Percentiles rank a stretch among this genome's conserved stretches.
Evolutionary conservation across 1,140 invertebrate species (phyloP).

Genomic region (Drosophila dunni): DNA sequence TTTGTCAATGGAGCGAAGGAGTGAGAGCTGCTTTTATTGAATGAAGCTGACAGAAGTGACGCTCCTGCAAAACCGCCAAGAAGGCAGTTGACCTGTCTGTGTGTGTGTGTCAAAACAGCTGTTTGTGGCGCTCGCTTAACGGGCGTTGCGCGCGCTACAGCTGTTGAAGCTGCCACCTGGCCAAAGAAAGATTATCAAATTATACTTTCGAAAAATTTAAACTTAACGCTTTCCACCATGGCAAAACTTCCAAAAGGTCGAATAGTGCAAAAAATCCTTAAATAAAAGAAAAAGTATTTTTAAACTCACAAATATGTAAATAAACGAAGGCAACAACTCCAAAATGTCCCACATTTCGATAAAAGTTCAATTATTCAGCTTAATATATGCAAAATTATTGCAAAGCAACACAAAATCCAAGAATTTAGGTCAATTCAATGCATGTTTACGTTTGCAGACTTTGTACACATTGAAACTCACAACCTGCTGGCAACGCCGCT

Average conservation of each 20-base stretch:
- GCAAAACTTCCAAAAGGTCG: neutral
- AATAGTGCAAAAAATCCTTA: neutral
- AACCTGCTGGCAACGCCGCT: conserved; percentile 59
- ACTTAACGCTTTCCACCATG: neutral
- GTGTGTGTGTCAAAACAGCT: conserved; percentile 49
- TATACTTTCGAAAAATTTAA: neutral
- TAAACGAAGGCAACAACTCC: neutral
- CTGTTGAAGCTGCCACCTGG: conserved; percentile 61
- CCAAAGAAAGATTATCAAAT: conserved; percentile 19
- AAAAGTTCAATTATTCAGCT: neutral
- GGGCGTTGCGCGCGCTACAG: conserved; percentile 45
- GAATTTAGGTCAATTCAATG: conserved; percentile 30
- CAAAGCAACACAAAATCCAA: neutral
- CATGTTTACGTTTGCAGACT: conserved; percentile 26
- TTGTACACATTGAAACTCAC: neutral
- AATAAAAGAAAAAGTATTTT: neutral
- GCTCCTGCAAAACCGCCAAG: conserved; percentile 32
- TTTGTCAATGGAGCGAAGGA: conserved; percentile 14
- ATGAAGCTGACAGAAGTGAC: conserved; percentile 33
- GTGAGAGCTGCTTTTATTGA: conserved; percentile 27
- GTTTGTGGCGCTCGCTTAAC: conserved; percentile 48
- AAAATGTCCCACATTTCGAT: neutral
- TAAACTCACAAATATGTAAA: neutral
- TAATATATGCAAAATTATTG: neutral
- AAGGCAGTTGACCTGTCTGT: conserved; percentile 28